A percentile compares a stretch with the other conserved stretches of the same genome.
These are phyloP conservation scores for Mola mola DNA, from an alignment of 2,113 vertebrate species.

Conservation along the genomic window DNA sequence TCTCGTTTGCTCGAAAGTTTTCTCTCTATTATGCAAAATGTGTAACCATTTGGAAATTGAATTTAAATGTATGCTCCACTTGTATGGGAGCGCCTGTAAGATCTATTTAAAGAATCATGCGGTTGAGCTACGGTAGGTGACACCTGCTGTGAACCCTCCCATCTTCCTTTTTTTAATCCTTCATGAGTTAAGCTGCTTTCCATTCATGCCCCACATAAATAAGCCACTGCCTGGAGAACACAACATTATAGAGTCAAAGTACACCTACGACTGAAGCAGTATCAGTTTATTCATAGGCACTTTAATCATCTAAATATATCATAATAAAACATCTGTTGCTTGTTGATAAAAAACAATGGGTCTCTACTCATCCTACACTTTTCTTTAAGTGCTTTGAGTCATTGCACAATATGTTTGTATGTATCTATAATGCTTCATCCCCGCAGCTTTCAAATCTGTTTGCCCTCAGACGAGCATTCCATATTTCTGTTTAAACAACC, in stretches of 20 bases:
- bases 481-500: slow-evolving; percentile 14
- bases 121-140: not conserved
- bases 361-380: slow-evolving; percentile 17
- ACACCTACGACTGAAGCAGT: slow-evolving; percentile 22
- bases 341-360: slow-evolving; percentile 33
- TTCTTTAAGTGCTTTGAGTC: slow-evolving; percentile 28
- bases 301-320: slow-evolving; percentile 30
- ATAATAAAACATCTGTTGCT: slow-evolving; percentile 45
- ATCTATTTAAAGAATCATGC: slow-evolving; percentile 46
- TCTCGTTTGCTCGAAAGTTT: too few species aligned
- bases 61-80: not conserved
- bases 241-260: slow-evolving; percentile 51
- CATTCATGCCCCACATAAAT: slow-evolving; percentile 28
- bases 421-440: not conserved
- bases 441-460: slow-evolving; percentile 2
- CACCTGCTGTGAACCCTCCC: slow-evolving; percentile 34
- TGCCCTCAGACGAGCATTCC: slow-evolving; percentile 4
- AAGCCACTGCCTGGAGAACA: slow-evolving; percentile 27
- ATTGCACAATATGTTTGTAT: too few species aligned
- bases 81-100: not conserved
- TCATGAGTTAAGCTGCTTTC: slow-evolving; percentile 35
- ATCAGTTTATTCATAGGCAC: slow-evolving; percentile 31
- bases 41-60: too few species aligned
- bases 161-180: slow-evolving; percentile 43
- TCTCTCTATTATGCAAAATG: too few species aligned